phyloP scores from a whole-genome alignment of 2,113 vertebrate genomes.

The Indicator maculatus region DNA sequence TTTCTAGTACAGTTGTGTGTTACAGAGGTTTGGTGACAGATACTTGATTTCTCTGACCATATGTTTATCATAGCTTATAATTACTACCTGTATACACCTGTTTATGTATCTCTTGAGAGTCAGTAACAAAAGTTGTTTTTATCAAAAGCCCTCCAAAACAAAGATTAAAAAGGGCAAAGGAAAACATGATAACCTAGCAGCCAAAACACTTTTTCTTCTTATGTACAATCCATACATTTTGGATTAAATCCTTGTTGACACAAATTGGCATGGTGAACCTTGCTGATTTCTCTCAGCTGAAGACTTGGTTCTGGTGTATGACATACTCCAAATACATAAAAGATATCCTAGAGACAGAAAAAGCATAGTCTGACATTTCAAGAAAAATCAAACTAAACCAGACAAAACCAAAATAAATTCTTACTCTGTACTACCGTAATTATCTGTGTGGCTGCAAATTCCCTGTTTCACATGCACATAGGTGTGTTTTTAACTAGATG shows the following conservation, averaged over 20 bases:
- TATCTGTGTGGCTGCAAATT: neutral
- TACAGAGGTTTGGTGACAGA: neutral
- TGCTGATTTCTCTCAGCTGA: neutral
- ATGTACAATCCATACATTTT: neutral
- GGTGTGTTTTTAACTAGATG: neutral
- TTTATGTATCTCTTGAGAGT: neutral
- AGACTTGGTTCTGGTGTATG: neutral
- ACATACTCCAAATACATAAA: neutral
- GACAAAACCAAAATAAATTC: neutral
- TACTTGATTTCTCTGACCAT: neutral
- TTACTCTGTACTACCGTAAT: neutral
- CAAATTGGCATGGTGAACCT: neutral
- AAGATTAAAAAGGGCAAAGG: neutral
- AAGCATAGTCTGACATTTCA: neutral
- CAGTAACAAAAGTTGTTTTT: neutral
- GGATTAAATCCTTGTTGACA: neutral
- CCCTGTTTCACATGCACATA: neutral
- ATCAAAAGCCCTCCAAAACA: neutral
- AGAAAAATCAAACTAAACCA: neutral
- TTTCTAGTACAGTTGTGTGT: neutral
- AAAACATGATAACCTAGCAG: neutral
- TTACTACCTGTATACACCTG: neutral
- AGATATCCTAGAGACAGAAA: neutral
- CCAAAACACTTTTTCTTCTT: neutral
- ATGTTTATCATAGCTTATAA: neutral